These are phyloP conservation scores for Garrulus glandarius DNA, from an alignment of 2,797 vertebrate genomes.

Conservation along the genomic window DNA sequence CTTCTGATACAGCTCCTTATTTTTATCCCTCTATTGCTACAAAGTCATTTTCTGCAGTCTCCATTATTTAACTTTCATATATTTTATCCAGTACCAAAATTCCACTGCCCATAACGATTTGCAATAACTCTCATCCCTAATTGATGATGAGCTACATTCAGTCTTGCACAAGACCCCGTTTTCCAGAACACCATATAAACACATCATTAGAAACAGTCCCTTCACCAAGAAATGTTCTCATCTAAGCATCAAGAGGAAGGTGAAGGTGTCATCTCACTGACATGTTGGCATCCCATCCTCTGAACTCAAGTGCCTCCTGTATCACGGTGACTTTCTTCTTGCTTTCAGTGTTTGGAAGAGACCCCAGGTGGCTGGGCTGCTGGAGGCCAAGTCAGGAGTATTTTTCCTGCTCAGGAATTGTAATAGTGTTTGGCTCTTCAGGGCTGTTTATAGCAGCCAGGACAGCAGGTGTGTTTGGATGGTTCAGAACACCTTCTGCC, in stretches of 20 bases:
- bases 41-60: not conserved
- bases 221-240: not conserved
- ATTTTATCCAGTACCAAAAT: not conserved
- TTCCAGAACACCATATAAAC: not conserved
- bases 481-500: constrained; percentile 45
- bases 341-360: not conserved
- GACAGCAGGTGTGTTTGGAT: constrained; percentile 49
- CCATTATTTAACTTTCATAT: not conserved
- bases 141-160: not conserved
- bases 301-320: not conserved
- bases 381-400: not conserved
- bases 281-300: rapidly evolving
- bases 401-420: not conserved
- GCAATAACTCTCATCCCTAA: not conserved
- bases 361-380: not conserved
- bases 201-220: not conserved
- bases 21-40: not conserved
- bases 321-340: not conserved
- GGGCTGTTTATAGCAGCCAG: constrained; percentile 23
- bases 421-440: constrained; percentile 15
- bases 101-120: not conserved
- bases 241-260: not conserved
- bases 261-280: not conserved
- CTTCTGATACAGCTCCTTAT: not conserved
- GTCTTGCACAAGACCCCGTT: not conserved